These are phyloP conservation scores for Hybognathus amarus DNA, from an alignment of 2,797 vertebrate genomes.

Conservation along the genomic window DNA sequence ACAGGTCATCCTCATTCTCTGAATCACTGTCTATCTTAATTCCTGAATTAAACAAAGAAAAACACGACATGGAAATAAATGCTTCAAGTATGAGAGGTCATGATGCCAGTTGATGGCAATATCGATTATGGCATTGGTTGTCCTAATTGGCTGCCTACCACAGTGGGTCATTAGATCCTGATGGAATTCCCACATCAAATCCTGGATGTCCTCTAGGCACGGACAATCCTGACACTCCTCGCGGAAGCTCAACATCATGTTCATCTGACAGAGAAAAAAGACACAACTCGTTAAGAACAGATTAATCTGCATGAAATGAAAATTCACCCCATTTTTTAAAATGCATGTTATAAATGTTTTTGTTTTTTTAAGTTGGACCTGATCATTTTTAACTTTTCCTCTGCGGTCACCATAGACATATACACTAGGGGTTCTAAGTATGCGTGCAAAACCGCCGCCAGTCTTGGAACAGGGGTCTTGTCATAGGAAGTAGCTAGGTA, in stretches of 20 bases:
- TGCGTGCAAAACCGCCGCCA: no score
- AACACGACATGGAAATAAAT: background rate
- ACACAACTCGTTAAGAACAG: background rate
- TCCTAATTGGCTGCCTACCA: conserved; percentile 72
- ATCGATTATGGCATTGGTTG: background rate
- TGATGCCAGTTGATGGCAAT: background rate
- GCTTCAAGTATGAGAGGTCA: background rate
- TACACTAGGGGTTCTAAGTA: no score
- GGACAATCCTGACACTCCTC: conserved; percentile 86
- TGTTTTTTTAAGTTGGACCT: background rate
- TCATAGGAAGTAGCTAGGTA: no score
- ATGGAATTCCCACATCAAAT: conserved; percentile 89
- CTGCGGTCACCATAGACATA: no score
- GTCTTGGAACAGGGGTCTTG: no score
- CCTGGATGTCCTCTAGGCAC: conserved; percentile 86
- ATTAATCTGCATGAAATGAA: background rate
- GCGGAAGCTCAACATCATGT: conserved; percentile 91
- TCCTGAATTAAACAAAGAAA: conserved; percentile 71
- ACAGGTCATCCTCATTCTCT: conserved; percentile 75
- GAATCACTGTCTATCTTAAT: conserved; percentile 82
- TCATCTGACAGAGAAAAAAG: conserved; percentile 79
- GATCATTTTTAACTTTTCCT: background rate
- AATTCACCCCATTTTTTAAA: background rate
- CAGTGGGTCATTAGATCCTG: conserved; percentile 88
- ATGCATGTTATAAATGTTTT: background rate